Conservation (phyloP, 2,797 vertebrate genomes). For the Eulemur mongoz region DNA sequence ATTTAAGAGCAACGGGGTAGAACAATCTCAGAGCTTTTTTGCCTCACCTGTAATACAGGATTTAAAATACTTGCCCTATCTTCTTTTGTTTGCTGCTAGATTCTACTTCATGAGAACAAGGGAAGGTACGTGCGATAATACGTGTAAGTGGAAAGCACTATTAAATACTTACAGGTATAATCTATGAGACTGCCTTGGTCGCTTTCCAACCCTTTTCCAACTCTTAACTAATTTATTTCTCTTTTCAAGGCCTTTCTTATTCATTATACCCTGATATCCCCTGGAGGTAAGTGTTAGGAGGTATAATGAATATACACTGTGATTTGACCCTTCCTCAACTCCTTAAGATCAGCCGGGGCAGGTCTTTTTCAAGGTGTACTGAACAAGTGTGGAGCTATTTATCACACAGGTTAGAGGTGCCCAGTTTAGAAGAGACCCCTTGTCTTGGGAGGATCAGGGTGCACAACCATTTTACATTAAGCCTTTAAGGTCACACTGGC, state of each 20-base stretch:
- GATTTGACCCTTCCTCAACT: background rate
- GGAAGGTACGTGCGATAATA: background rate
- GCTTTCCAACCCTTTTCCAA: background rate
- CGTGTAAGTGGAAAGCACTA: background rate
- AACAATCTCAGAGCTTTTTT: background rate
- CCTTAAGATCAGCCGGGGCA: background rate
- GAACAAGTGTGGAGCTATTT: background rate
- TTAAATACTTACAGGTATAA: background rate
- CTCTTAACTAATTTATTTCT: background rate
- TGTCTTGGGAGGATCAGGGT: background rate
- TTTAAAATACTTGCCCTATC: background rate
- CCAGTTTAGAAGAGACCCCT: background rate
- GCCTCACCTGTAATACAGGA: background rate
- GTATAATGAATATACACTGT: background rate
- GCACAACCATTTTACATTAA: background rate
- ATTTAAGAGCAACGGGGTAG: background rate
- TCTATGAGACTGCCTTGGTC: background rate
- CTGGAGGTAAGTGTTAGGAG: background rate
- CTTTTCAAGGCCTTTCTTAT: background rate
- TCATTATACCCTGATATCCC: background rate
- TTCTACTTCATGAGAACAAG: constrained; percentile 1
- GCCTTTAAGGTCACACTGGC: background rate
- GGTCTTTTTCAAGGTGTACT: background rate
- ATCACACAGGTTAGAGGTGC: background rate
- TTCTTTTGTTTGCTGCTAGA: background rate